These are phyloP conservation scores for Adela reaumurella DNA, from an alignment of 2,888 invertebrate genomes.

Conservation along the genomic window DNA sequence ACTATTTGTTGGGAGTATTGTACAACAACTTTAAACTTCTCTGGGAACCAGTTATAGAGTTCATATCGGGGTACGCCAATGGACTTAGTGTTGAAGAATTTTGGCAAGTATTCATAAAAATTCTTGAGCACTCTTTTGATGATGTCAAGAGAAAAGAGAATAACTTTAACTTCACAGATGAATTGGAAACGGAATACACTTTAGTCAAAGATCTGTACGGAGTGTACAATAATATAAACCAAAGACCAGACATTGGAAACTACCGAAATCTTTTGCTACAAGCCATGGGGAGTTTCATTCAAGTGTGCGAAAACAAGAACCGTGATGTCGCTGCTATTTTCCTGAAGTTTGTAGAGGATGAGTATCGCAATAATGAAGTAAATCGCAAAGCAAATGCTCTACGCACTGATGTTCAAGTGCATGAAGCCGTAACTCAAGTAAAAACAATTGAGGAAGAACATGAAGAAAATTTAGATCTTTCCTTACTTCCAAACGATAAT, in stretches of 20 bases:
- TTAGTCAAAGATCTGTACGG: slow-evolving; percentile 30
- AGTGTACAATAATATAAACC: slow-evolving; percentile 38
- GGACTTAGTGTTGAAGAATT: slow-evolving; percentile 59
- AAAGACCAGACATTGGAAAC: slow-evolving; percentile 68
- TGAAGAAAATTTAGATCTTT: slow-evolving; percentile 25
- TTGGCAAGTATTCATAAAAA: slow-evolving; percentile 66
- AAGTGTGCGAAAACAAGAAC: slow-evolving; percentile 76
- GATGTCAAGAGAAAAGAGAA: slow-evolving; percentile 38
- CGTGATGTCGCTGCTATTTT: slow-evolving; percentile 77
- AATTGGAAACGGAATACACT: slow-evolving; percentile 27
- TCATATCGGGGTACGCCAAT: slow-evolving; percentile 72
- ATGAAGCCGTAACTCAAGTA: slow-evolving; percentile 31
- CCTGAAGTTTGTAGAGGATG: slow-evolving; percentile 71
- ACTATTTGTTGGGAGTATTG: slow-evolving; percentile 77
- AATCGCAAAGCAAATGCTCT: slow-evolving; percentile 26
- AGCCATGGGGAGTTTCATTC: slow-evolving; percentile 68
- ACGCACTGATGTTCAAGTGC: slow-evolving; percentile 58
- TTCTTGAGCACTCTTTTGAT: slow-evolving; percentile 51
- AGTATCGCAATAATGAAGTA: slow-evolving; percentile 32
- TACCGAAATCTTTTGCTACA: slow-evolving; percentile 81
- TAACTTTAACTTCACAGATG: slow-evolving; percentile 29
- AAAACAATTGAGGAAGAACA: slow-evolving; percentile 30
- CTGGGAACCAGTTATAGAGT: slow-evolving; percentile 79
- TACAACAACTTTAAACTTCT: slow-evolving; percentile 85
- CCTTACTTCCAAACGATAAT: slow-evolving; percentile 24